Percentiles rank a stretch among this genome's conserved stretches.
These are phyloP conservation scores for Sclerodermus sp. DNA, from an alignment of 2,888 invertebrate genomes.

Conservation along the genomic window DNA sequence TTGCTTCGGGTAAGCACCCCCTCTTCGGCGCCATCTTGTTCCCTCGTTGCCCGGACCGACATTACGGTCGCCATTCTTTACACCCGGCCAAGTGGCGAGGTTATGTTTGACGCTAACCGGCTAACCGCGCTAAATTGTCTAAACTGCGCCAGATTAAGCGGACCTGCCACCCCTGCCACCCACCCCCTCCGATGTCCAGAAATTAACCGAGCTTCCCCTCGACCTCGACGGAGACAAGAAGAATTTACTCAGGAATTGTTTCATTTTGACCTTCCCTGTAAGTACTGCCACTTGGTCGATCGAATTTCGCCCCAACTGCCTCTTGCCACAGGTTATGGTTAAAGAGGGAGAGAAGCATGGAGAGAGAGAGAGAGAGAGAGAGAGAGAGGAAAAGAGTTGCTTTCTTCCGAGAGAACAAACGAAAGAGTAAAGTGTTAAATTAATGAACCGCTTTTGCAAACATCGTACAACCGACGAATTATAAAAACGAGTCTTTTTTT, in stretches of 20 bases:
- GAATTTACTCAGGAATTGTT: conserved; percentile 38
- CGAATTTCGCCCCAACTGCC: too few relatives aligned
- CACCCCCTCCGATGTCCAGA: conserved; percentile 32
- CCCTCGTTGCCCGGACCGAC: conserved; percentile 27
- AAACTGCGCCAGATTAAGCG: conserved; percentile 49
- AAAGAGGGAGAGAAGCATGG: too few relatives aligned
- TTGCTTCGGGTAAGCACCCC: conserved; percentile 36
- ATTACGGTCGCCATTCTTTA: conserved; percentile 44
- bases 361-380: too few relatives aligned
- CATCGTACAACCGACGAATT: too few relatives aligned
- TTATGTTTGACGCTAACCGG: conserved; percentile 51
- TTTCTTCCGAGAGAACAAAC: too few relatives aligned
- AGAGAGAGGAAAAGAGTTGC: too few relatives aligned
- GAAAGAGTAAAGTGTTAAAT: too few relatives aligned
- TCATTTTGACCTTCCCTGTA: conserved; percentile 21
- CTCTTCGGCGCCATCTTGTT: not conserved
- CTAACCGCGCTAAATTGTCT: conserved; percentile 49
- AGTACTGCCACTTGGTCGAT: too few relatives aligned
- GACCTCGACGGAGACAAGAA: conserved; percentile 24
- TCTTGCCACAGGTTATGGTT: too few relatives aligned
- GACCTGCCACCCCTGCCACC: conserved; percentile 23
- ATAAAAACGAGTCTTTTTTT: too few relatives aligned
- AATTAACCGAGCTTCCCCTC: conserved; percentile 40
- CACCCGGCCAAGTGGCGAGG: conserved; percentile 38
- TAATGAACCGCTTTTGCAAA: too few relatives aligned